Evolutionary conservation across 2,888 invertebrate genomes (phyloP).

Genomic region (Pteria penguin): DNA sequence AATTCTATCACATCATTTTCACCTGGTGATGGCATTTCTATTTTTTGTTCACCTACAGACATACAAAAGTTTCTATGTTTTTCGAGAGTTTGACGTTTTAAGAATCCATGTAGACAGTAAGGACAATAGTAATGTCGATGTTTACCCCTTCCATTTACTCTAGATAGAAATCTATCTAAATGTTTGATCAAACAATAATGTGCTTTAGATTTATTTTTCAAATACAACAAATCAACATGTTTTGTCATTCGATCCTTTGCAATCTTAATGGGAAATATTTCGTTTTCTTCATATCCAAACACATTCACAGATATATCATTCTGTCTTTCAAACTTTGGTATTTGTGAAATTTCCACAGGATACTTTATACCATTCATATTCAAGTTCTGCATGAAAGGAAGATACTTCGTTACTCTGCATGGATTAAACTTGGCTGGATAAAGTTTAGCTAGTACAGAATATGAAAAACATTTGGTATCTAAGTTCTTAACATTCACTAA

Average conservation of each 20-base stretch:
- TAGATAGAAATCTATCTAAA: slow-evolving; percentile 43
- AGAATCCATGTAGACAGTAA: slow-evolving; percentile 47
- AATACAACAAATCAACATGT: slow-evolving; percentile 46
- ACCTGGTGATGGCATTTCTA: slow-evolving; percentile 38
- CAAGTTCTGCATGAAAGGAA: slow-evolving; percentile 23
- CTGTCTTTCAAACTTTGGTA: slow-evolving; percentile 44
- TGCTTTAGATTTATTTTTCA: slow-evolving; percentile 31
- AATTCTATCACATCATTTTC: slow-evolving; percentile 42
- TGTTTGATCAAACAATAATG: slow-evolving; percentile 49
- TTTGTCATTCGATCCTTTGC: slow-evolving; percentile 19
- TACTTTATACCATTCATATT: slow-evolving; percentile 42
- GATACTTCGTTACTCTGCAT: slow-evolving; percentile 28
- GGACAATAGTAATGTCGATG: slow-evolving; percentile 32
- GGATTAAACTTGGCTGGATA: slow-evolving; percentile 13
- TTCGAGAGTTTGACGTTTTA: slow-evolving; percentile 8
- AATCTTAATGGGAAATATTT: slow-evolving; percentile 43
- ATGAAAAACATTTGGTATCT: slow-evolving; percentile 20
- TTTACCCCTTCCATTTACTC: slow-evolving; percentile 19
- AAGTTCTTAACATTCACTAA: slow-evolving; percentile 9
- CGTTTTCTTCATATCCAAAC: slow-evolving; percentile 45
- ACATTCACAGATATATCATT: slow-evolving; percentile 48
- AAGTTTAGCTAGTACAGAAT: slow-evolving; percentile 8
- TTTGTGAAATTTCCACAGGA: slow-evolving; percentile 35
- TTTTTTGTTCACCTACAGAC: slow-evolving; percentile 39
- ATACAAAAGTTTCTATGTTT: slow-evolving; percentile 37